Base-by-base conservation (phyloP, 2,888 invertebrate species). In the Amiota mariae region DNA sequence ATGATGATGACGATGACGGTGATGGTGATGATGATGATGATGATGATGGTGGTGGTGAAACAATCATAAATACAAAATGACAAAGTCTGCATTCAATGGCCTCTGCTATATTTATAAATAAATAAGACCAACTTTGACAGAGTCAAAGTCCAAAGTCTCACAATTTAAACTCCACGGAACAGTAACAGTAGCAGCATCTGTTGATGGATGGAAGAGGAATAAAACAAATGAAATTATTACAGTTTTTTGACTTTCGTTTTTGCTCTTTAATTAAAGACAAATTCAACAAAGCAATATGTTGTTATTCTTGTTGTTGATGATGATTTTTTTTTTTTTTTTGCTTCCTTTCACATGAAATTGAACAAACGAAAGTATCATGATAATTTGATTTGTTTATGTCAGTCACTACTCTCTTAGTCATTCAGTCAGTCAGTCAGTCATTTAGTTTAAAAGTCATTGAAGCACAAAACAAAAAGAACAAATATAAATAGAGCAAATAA, bases 231-330 rank as follows among this genome's bases (percentile, higher is more conserved):
- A 48, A 66, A 66, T 48, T 66, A 48, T 48, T 66, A 48, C 66
- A 66, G 66, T 66, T 20, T 66, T 11, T 8, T 18, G 36, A 66
- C 49, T 46, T 20, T 59, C 18, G 20, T 20, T 2, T n/a, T 8
- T 56, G 56, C 11, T 56, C 12, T 18, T 46, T 63, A 63, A 63
- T 63, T 66, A 48, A 66, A 66, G 64, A 47, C 64, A 64, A 4
- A 11, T 24, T 24, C 3, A 24, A 24, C 24, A 24, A 24, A 3
- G 15, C 20, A 59, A 59, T 12, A 36, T 36, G 6, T 36, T 36
- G 8, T 36, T 36, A 6, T 57, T 57, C 15, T 57, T 59, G 59
- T 12, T 59, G 18, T 2, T 10, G 59, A 59, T 8, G n/a, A 13
- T 20, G 9, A 20, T 59, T 13, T 6, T 59, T 18, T 59, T 8